Evolutionary conservation across 2,888 invertebrate genomes (phyloP).

Genomic region (Podabrus alpinus): DNA sequence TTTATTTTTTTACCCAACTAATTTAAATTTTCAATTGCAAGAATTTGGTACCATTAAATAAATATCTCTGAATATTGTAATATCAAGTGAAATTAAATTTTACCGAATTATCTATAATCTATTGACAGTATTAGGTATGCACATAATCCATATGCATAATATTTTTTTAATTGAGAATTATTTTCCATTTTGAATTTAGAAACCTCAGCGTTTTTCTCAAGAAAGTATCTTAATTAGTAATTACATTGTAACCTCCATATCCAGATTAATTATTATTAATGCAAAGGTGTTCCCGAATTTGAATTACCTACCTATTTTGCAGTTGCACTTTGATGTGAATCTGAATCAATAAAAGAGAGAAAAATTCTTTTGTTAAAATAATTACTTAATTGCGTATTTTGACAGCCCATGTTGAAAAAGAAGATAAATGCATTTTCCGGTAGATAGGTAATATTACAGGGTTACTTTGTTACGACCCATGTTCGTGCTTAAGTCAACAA

Average conservation of each 20-base stretch:
- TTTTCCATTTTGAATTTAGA: background rate
- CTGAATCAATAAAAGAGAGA: background rate
- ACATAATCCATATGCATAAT: background rate
- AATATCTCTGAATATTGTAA: background rate
- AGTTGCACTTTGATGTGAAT: no score
- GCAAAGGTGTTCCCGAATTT: no score
- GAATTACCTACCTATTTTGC: no score
- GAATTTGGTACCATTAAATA: background rate
- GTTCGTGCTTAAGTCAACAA: background rate
- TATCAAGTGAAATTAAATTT: background rate
- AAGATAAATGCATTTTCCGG: background rate
- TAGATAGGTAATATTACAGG: background rate
- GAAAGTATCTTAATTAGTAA: no score
- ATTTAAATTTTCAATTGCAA: background rate
- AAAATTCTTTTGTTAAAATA: background rate
- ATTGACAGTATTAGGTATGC: background rate
- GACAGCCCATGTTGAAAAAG: background rate
- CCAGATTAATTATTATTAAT: no score
- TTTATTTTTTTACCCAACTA: background rate
- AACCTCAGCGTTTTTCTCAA: background rate
- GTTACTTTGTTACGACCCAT: background rate
- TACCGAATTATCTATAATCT: background rate
- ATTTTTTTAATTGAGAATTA: background rate
- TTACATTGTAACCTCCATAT: no score
- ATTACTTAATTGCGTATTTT: background rate